Evolutionary conservation across 2,888 invertebrate species (phyloP).

Genomic region (Opisthograptis luteolata): DNA sequence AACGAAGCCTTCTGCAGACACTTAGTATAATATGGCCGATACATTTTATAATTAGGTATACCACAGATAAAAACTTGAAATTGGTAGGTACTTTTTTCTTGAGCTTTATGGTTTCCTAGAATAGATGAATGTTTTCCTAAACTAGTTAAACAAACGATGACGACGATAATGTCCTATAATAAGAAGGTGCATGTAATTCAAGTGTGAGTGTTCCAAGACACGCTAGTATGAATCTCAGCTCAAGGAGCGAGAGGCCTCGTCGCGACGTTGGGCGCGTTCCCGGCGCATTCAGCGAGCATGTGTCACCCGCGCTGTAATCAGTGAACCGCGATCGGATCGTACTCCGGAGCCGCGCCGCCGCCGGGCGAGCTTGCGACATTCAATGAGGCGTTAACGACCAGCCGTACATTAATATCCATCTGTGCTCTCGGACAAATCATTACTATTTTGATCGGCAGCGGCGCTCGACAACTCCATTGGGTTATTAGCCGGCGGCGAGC

Average conservation of each 20-base stretch:
- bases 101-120: too few relatives aligned
- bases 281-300: conserved; percentile 61
- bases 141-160: too few relatives aligned
- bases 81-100: too few relatives aligned
- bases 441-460: conserved; percentile 15
- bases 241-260: conserved; percentile 1
- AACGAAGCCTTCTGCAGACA: too few relatives aligned
- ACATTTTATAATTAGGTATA: too few relatives aligned
- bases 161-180: too few relatives aligned
- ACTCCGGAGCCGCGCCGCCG: conserved; percentile 60
- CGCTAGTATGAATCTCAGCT: too few relatives aligned
- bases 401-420: conserved; percentile 45
- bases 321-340: not conserved
- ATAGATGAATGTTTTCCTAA: too few relatives aligned
- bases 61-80: too few relatives aligned
- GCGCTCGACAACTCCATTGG: not conserved
- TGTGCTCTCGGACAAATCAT: conserved; percentile 41
- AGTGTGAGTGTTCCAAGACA: too few relatives aligned
- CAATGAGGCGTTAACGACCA: conserved; percentile 60
- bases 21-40: too few relatives aligned
- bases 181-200: too few relatives aligned
- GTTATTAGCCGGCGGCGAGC: not conserved
- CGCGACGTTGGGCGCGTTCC: conserved; percentile 50
- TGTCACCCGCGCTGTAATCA: conserved; percentile 46
- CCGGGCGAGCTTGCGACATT: conserved; percentile 41